Evolutionary conservation across 2,113 vertebrate species (phyloP), one percentile per base, ranked within the genome.

Genomic region (Callipepla californica): DNA sequence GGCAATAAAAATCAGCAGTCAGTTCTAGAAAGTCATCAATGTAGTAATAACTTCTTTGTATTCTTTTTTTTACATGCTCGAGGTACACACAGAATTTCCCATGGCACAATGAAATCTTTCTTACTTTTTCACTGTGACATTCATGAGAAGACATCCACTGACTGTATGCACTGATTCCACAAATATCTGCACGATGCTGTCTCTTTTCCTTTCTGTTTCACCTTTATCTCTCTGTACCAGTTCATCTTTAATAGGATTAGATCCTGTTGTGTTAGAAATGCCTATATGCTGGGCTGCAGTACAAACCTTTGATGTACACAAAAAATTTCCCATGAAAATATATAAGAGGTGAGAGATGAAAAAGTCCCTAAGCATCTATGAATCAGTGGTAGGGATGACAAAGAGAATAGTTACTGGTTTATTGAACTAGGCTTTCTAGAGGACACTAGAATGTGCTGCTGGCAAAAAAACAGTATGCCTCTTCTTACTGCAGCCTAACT

Each of bases 321-420:
- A 83, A 82, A 7, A n/a, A 67, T 42, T 85, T 77, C 28, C 55
- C 13, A 3, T 3, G n/a, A 38, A 7, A 9, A 4, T 0, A 1
- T 51, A 13, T 51, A 65, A 66, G n/a, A 79, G 21, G 18, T 53
- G 34, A 7, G 38, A 50, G 25, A 53, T 6, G 8, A 55, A 53
- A 15, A 48, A 0, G 0, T 44, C 42, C 20, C 21, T 50, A 55
- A 42, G 5, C 45, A 63, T 63, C 42, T 74, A 16, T 59, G 19
- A 69, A 32, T 73, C 38, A 47, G 22, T 36, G 13, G 7, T 58
- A 30, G 21, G 61, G 59, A 21, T 25, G 21, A 1, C 68, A 30
- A 32, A 68, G 15, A 57, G 13, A 61, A 50, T 3, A 75, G 32
- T 55, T 68, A 44, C 4, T 63, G 87, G 26, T 2, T 19, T 53